Evolutionary conservation across 2,888 invertebrate genomes (phyloP), one percentile per base, ranked within the genome.

Genomic region (Glyphotaelius pellucidus): DNA sequence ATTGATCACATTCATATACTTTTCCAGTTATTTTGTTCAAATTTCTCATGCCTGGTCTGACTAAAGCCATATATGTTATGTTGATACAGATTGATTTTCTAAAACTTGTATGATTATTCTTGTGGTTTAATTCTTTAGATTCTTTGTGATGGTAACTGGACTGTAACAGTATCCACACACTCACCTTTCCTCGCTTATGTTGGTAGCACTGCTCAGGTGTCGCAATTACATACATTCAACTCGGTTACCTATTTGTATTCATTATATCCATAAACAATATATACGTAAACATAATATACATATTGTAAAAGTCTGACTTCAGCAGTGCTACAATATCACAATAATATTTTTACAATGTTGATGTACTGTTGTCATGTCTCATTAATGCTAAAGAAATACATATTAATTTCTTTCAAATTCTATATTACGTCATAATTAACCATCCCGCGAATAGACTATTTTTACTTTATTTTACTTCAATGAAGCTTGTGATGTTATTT

Each of bases 151-250:
- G 92, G 95, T 94, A 94, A 93, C 94, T 95, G 95, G 95, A 95
- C 94, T 94, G 94, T 95, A 95, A 95, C 95, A 94, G 95, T 95
- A 95, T 95, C 95, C 95, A 95, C 95, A 95, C 95, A 95, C 95
- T 95, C 95, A 95, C 96, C 95, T 95, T 95, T 95, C 95, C 95
- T 95, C 95, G 95, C 95, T 95, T 95, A 94, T 94, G 30, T 31
- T 38, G 67, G 35, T 91, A 67, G 80, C 38, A 67, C 88, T 89
- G 88, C 88, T 89, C 31, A 89, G 88, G 88, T 89, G 35, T 38
- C 30, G 32, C 32, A 25, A 31, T 84, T 67, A 67, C 25, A 67
- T 67, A 67, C 25, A 67, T 67, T 67, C 67, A 67, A 67, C 67
- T 67, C 67, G 2, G n/a, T 67, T 67, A 67, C 25, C 25, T 7